Percentiles rank a stretch among this genome's conserved stretches.
phyloP scores from a whole-genome alignment of 2,797 vertebrate genomes.

The Tangara arthus region DNA sequence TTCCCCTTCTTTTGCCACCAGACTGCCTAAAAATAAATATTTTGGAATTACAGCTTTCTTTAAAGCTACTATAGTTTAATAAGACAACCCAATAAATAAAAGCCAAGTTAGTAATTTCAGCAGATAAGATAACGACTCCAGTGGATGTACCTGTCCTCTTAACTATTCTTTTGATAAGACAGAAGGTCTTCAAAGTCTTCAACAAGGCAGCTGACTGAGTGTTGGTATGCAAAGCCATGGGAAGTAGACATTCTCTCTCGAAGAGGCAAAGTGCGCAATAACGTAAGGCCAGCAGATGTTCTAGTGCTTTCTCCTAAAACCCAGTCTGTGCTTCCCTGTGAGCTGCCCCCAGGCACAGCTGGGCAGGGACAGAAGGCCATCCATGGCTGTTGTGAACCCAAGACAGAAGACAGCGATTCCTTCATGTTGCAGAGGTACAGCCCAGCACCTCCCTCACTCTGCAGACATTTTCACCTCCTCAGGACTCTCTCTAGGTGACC shows the following conservation, averaged over 20 bases:
- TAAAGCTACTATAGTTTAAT: conserved; percentile 17
- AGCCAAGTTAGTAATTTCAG: conserved; percentile 12
- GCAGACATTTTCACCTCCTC: conserved; percentile 69
- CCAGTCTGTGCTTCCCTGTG: background rate
- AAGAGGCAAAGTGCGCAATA: background rate
- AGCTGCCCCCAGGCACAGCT: conserved; percentile 7
- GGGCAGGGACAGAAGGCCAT: conserved; percentile 15
- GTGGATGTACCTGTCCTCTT: conserved; percentile 47
- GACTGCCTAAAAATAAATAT: background rate
- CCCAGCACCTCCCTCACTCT: conserved; percentile 55
- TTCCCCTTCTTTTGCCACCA: background rate
- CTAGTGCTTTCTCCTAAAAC: background rate
- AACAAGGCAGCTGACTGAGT: conserved; percentile 3
- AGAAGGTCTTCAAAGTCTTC: background rate
- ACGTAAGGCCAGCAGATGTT: conserved; percentile 37
- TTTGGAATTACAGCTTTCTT: conserved; percentile 9
- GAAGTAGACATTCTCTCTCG: conserved; percentile 5
- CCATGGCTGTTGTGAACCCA: conserved; percentile 22
- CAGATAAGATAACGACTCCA: conserved; percentile 23
- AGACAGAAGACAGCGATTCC: background rate
- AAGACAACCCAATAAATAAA: conserved; percentile 48
- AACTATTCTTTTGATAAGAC: conserved; percentile 19
- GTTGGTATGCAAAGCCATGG: conserved; percentile 36
- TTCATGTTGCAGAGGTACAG: background rate
- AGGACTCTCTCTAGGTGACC: conserved; percentile 67